Percentiles rank a stretch among this genome's conserved stretches.
These are phyloP conservation scores for Pteronotus mesoamericanus DNA, from an alignment of 2,797 vertebrate genomes.

Conservation along the genomic window DNA sequence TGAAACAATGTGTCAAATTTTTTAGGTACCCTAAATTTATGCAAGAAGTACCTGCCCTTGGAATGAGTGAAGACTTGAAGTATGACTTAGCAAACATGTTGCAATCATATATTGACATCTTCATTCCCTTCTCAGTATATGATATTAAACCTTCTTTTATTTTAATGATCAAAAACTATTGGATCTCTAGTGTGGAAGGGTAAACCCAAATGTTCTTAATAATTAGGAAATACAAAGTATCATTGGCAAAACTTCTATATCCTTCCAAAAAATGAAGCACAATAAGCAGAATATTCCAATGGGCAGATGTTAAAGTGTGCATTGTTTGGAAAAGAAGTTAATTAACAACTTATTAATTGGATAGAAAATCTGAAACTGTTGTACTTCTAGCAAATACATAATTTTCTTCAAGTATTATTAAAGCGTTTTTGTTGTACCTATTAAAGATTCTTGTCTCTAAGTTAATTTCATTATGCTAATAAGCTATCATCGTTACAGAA, in stretches of 20 bases:
- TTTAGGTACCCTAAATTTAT: not conserved
- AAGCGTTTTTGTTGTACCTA: constrained; percentile 98
- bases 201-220: constrained; percentile 64
- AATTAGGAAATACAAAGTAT: constrained; percentile 71
- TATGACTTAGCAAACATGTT: constrained; percentile 21
- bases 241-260: constrained; percentile 70
- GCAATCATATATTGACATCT: constrained; percentile 66
- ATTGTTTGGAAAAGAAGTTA: constrained; percentile 91
- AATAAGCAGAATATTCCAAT: constrained; percentile 81
- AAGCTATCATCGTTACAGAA: constrained; percentile 97
- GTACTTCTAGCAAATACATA: constrained; percentile 98
- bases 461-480: constrained; percentile 99
- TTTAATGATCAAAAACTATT: constrained; percentile 69
- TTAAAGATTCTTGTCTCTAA: constrained; percentile 99
- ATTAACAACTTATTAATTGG: constrained; percentile 99
- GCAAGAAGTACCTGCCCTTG: constrained; percentile 54
- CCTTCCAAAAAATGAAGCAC: constrained; percentile 42
- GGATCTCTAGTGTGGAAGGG: not conserved
- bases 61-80: constrained; percentile 67
- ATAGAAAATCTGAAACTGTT: constrained; percentile 98
- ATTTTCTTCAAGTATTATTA: constrained; percentile 99
- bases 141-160: constrained; percentile 58
- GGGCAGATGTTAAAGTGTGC: constrained; percentile 86
- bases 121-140: constrained; percentile 59
- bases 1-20: not conserved